Evolutionary conservation across 2,797 vertebrate genomes (phyloP).

Genomic region (Argya squamiceps): DNA sequence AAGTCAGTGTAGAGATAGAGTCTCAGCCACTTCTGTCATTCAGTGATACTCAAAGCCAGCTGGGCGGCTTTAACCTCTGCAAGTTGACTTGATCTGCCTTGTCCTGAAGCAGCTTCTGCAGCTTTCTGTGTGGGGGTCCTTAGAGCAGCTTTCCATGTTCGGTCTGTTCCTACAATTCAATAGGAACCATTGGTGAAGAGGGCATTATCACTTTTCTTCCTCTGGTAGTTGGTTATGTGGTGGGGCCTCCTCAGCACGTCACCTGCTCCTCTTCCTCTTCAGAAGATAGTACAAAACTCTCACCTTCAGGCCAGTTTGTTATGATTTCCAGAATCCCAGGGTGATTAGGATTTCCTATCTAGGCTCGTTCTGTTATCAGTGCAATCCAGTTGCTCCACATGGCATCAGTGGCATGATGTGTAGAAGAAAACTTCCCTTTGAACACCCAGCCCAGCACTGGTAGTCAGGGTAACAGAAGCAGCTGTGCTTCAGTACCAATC

Average conservation of each 20-base stretch:
- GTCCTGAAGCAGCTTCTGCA: not conserved
- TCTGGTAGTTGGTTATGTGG: not conserved
- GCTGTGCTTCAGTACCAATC: not conserved
- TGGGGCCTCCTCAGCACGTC: too few species aligned
- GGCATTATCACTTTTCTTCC: accelerated
- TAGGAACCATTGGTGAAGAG: not conserved
- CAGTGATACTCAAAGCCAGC: not conserved
- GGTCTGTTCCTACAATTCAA: not conserved
- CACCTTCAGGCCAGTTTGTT: not conserved
- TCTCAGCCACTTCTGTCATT: not conserved
- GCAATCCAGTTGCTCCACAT: accelerated
- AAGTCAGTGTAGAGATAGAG: not conserved
- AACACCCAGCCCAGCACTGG: not conserved
- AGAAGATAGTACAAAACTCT: not conserved
- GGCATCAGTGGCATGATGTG: not conserved
- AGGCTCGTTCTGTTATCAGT: not conserved
- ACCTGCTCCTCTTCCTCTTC: not conserved
- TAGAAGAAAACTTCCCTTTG: not conserved
- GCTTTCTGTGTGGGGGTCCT: not conserved
- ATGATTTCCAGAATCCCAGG: not conserved
- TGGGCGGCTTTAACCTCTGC: not conserved
- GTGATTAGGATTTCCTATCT: not conserved
- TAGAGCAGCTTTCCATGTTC: not conserved
- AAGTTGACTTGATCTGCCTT: not conserved
- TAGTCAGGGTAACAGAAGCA: not conserved